Conservation (phyloP, 2,113 vertebrate species). For the Gymnobelideus leadbeateri region DNA sequence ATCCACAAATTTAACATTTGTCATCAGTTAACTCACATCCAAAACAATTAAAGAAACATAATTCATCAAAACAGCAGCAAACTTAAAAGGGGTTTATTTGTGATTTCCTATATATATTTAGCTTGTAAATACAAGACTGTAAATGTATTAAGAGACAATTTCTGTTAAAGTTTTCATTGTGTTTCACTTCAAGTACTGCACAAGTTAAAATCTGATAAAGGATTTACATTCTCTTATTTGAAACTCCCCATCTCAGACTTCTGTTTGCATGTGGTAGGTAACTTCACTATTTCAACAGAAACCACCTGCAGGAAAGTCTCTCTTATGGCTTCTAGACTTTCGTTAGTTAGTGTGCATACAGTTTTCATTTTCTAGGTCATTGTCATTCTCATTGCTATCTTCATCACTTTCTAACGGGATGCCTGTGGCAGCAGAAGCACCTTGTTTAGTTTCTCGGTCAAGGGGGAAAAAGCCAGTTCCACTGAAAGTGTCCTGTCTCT, state of each 20-base stretch:
- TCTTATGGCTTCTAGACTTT: constrained; percentile 92
- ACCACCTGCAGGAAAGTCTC: constrained; percentile 85
- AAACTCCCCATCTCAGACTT: constrained; percentile 87
- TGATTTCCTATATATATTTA: constrained; percentile 88
- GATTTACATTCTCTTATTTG: constrained; percentile 90
- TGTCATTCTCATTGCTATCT: constrained; percentile 90
- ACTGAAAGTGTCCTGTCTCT: constrained; percentile 96
- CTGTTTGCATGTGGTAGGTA: constrained; percentile 85
- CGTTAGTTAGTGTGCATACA: constrained; percentile 97
- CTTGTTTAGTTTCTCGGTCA: constrained; percentile 91
- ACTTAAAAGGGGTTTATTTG: constrained; percentile 90
- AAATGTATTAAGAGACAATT: constrained; percentile 89
- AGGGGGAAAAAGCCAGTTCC: constrained; percentile 97
- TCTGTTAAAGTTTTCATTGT: constrained; percentile 88
- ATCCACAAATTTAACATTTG: constrained; percentile 85
- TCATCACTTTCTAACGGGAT: constrained; percentile 89
- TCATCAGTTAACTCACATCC: constrained; percentile 85
- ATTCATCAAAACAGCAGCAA: constrained; percentile 88
- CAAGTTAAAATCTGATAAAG: constrained; percentile 88
- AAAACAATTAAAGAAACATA: constrained; percentile 87
- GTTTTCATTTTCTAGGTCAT: constrained; percentile 91
- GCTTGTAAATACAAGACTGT: constrained; percentile 89
- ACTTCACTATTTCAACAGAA: constrained; percentile 80
- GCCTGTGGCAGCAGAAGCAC: constrained; percentile 89
- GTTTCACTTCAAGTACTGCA: constrained; percentile 90